Evolutionary conservation across 2,888 invertebrate species (phyloP), one percentile per base, ranked within the genome.

Genomic region (Linnaemya tessellans): DNA sequence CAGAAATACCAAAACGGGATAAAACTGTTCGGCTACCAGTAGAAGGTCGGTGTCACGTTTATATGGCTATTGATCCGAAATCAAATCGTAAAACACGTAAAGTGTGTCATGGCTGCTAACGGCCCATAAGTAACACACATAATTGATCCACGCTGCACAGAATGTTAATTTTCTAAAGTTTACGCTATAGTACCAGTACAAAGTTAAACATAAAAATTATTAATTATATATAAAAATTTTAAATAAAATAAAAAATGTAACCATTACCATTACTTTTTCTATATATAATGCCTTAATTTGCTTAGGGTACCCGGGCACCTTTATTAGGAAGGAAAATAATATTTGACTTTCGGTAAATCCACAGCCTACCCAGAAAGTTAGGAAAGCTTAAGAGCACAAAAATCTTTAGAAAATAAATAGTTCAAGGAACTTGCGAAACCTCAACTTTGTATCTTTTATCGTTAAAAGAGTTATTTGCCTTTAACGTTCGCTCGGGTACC

Each of bases 1-100:
- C 51, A 38, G 22, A 54, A 4, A 51, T 51, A 51, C 11, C 49
- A 35, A 51, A 51, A 0, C 13, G 51, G 20, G 13, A 51, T 38
- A 38, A 35, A 11, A 68, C 35, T 68, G 20, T 20, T 35, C 51
- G 35, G 18, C 20, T 51, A 20, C 18, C 67, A 51, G 1, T 51
- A 35, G 51, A 51, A 51, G 18, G 51, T 51, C 67, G 35, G 2
- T 35, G 13, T 11, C 51, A 68, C 35, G 30, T 68, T 51, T 68
- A 35, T 13, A 13, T 38, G 67, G 51, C 35, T 51, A 20, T 38
- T 68, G 67, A 51, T 68, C 5, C 20, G 30, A 51, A 51, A 51
- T 68, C 67, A 8, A 7, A 68, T 38, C 51, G 18, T n/a, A 67
- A 67, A 67, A 67, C 35, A 35, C 51, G 51, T 8, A 4, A 51